Evolutionary conservation across 2,113 vertebrate genomes (phyloP).

Genomic region (Peromyscus polionotus): DNA sequence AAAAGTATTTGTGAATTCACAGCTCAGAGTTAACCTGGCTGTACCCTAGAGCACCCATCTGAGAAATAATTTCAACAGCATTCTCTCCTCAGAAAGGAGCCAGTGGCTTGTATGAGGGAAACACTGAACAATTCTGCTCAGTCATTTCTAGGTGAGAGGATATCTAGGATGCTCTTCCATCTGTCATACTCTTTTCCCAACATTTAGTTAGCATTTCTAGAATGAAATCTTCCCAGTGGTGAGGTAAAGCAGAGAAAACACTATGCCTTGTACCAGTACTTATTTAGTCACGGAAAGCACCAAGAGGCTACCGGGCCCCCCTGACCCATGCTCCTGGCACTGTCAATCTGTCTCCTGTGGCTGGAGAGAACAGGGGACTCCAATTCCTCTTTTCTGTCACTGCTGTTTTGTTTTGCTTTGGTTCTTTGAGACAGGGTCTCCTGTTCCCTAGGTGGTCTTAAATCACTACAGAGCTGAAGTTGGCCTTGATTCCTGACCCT

Average conservation of each 20-base stretch:
- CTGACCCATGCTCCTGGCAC: background rate
- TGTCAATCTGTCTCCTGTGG: background rate
- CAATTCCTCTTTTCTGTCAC: background rate
- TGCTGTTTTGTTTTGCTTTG: background rate
- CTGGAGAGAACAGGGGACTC: background rate
- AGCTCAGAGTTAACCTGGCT: slow-evolving; percentile 62
- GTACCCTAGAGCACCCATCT: slow-evolving; percentile 55
- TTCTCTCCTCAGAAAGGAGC: background rate
- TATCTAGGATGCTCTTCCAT: background rate
- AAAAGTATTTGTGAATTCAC: slow-evolving; percentile 76
- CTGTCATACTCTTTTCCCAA: slow-evolving; percentile 30
- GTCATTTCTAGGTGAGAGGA: slow-evolving; percentile 62
- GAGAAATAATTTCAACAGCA: slow-evolving; percentile 60
- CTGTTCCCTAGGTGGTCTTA: too few relatives aligned
- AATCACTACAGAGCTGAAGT: background rate
- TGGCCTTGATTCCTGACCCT: background rate
- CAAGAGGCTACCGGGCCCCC: background rate
- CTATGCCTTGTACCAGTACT: background rate
- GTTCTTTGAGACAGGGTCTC: background rate
- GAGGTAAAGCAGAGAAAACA: background rate
- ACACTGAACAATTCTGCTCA: slow-evolving; percentile 31
- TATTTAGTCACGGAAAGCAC: background rate
- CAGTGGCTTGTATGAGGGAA: slow-evolving; percentile 15
- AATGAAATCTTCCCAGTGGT: background rate
- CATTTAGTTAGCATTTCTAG: background rate